phyloP scores from a whole-genome alignment of 2,888 invertebrate genomes.

The Allacma fusca region DNA sequence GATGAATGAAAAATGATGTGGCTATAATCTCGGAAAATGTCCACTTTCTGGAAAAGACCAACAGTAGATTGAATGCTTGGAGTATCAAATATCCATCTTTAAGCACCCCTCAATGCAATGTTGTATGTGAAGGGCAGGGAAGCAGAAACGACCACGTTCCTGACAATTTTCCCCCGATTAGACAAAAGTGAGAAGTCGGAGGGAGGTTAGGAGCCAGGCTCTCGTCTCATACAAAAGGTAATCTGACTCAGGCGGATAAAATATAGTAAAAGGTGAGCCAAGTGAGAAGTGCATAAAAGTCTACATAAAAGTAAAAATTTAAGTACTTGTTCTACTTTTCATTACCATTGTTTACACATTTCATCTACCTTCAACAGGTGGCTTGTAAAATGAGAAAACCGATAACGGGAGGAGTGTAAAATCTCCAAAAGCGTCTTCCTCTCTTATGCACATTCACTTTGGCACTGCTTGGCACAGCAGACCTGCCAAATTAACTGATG shows the following conservation, averaged over 20 bases:
- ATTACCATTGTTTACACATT: constrained; percentile 17
- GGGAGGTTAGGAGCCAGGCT: not conserved
- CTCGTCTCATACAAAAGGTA: not conserved
- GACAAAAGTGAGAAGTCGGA: too few species aligned
- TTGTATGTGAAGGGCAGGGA: too few species aligned
- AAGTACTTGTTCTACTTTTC: not conserved
- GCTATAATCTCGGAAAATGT: constrained; percentile 28
- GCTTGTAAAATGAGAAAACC: constrained; percentile 9
- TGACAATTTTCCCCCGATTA: too few species aligned
- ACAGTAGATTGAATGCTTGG: not conserved
- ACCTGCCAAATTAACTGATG: not conserved
- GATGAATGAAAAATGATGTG: constrained; percentile 39
- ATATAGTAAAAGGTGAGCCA: not conserved
- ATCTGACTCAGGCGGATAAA: not conserved
- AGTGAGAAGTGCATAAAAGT: not conserved
- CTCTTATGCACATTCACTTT: not conserved
- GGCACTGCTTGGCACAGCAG: not conserved
- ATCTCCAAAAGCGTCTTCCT: not conserved
- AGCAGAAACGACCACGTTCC: too few species aligned
- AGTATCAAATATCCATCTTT: not conserved
- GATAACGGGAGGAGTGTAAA: not conserved
- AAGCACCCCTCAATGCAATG: too few species aligned
- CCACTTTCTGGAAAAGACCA: not conserved
- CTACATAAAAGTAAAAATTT: not conserved
- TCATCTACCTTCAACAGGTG: constrained; percentile 14